Evolutionary conservation across 2,113 vertebrate species (phyloP).

Genomic region (Pogona vitticeps): DNA sequence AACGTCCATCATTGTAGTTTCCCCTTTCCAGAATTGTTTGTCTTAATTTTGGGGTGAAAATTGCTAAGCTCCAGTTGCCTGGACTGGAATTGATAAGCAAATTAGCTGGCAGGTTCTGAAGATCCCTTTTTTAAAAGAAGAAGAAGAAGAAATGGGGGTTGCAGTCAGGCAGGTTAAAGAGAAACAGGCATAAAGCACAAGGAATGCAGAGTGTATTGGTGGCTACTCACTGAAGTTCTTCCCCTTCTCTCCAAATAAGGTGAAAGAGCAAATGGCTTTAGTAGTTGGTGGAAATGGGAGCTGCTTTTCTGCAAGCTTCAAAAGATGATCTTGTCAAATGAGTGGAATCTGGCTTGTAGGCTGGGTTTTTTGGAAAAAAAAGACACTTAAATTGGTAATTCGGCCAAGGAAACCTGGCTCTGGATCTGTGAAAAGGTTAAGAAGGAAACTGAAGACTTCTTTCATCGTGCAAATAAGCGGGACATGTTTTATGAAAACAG

Average conservation of each 20-base stretch:
- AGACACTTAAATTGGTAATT: slow-evolving; percentile 50
- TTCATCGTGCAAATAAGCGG: slow-evolving; percentile 62
- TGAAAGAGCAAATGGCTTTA: slow-evolving; percentile 52
- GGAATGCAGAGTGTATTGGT: slow-evolving; percentile 64
- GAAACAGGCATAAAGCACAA: slow-evolving; percentile 76
- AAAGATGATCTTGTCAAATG: slow-evolving; percentile 33
- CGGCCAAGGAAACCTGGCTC: slow-evolving; percentile 57
- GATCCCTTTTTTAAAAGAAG: neutral
- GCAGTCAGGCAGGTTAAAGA: slow-evolving; percentile 63
- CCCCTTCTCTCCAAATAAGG: slow-evolving; percentile 67
- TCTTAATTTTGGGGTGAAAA: slow-evolving; percentile 53
- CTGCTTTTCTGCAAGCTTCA: slow-evolving; percentile 50
- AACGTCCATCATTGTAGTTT: slow-evolving; percentile 47
- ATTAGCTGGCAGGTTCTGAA: slow-evolving; percentile 39
- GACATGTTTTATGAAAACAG: slow-evolving; percentile 54
- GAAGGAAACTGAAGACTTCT: slow-evolving; percentile 68
- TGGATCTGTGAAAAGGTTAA: slow-evolving; percentile 61
- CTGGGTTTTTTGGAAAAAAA: slow-evolving; percentile 39
- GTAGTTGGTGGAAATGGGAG: slow-evolving; percentile 43
- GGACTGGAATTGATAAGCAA: slow-evolving; percentile 55
- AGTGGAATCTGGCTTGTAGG: slow-evolving; percentile 44
- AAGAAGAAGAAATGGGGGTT: slow-evolving; percentile 22
- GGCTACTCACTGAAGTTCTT: slow-evolving; percentile 68
- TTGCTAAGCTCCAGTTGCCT: slow-evolving; percentile 43
- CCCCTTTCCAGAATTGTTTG: slow-evolving; percentile 49